phyloP scores from a whole-genome alignment of 2,888 invertebrate species.

The Phortica magna region DNA sequence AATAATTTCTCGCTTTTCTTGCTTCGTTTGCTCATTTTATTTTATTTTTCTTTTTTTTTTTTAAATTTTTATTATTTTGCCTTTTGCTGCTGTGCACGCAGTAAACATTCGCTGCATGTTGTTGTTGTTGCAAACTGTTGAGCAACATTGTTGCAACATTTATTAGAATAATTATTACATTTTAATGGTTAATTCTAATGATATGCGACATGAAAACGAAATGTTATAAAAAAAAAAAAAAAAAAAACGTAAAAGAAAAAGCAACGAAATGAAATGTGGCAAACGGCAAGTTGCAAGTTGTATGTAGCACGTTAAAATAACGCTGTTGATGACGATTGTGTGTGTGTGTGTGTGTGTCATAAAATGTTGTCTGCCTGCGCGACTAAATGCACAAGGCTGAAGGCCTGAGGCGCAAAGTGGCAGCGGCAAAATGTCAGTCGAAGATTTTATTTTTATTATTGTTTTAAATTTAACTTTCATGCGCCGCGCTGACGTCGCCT shows the following conservation, averaged over 20 bases:
- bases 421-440: constrained; percentile 11
- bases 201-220: constrained; percentile 72
- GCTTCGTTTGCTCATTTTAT: constrained; percentile 20
- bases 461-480: constrained; percentile 32
- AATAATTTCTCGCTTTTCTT: constrained; percentile 51
- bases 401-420: neutral
- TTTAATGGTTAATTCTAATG: constrained; percentile 77
- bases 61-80: constrained; percentile 13
- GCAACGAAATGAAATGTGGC: no score
- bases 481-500: neutral
- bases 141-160: constrained; percentile 73
- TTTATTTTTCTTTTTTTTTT: constrained; percentile 12
- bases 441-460: constrained; percentile 32
- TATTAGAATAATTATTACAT: constrained; percentile 75
- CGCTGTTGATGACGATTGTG: no score
- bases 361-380: no score
- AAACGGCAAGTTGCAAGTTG: no score
- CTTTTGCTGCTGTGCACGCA: constrained; percentile 20
- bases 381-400: no score
- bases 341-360: no score
- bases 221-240: constrained; percentile 49
- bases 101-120: constrained; percentile 9
- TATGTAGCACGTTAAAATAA: no score
- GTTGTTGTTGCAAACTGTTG: constrained; percentile 37
- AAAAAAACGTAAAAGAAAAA: no score